phyloP scores from a whole-genome alignment of 2,888 invertebrate genomes.

The Sialis lutaria region DNA sequence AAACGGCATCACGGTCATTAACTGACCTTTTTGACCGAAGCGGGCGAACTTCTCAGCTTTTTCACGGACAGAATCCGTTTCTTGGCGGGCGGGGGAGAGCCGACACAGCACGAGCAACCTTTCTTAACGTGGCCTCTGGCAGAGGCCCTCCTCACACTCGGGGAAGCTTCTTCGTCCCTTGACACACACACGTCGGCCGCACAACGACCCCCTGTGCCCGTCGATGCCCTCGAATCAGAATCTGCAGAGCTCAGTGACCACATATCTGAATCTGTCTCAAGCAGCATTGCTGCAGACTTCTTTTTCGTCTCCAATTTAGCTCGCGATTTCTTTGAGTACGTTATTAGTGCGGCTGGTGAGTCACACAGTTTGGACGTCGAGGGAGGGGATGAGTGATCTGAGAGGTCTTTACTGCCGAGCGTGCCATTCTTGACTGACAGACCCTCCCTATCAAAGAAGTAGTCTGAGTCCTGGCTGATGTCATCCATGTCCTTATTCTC shows the following conservation, averaged over 20 bases:
- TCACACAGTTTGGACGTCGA: background rate
- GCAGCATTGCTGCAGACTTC: background rate
- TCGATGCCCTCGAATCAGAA: background rate
- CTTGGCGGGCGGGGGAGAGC: background rate
- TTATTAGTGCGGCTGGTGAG: background rate
- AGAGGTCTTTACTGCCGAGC: background rate
- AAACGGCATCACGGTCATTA: no score
- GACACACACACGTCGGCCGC: background rate
- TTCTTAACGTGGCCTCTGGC: constrained; percentile 1
- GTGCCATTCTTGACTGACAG: background rate
- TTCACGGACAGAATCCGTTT: background rate
- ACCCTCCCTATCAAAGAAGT: background rate
- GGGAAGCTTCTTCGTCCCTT: background rate
- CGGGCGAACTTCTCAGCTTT: background rate
- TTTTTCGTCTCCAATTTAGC: background rate
- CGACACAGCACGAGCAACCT: constrained; percentile 3
- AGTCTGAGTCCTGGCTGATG: background rate
- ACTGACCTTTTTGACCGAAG: no score
- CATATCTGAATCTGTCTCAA: background rate
- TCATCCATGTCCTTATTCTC: background rate
- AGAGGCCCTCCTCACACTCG: background rate
- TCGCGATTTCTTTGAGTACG: background rate
- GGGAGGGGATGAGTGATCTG: background rate
- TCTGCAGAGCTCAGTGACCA: background rate
- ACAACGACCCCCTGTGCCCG: background rate